phyloP scores from a whole-genome alignment of 2,113 vertebrate genomes.

The Nasalis larvatus region DNA sequence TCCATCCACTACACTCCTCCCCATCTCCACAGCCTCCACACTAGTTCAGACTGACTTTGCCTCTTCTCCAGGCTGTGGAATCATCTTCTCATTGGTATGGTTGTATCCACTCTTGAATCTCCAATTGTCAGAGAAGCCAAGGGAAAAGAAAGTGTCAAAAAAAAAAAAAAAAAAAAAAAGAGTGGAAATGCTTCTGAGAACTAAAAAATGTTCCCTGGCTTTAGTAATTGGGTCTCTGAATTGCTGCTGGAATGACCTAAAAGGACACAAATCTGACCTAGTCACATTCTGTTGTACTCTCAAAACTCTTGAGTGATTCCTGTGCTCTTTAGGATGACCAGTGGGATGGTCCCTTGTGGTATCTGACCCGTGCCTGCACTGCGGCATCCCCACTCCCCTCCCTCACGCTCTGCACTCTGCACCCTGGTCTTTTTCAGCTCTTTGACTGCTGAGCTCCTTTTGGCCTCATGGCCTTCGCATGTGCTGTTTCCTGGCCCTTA shows the following conservation, averaged over 20 bases:
- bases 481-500: neutral
- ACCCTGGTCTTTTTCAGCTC: neutral
- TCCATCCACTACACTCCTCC: too few species aligned
- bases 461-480: neutral
- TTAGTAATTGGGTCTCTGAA: neutral
- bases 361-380: neutral
- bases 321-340: neutral
- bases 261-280: neutral
- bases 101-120: neutral
- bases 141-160: too few species aligned
- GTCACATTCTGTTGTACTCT: neutral
- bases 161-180: too few species aligned
- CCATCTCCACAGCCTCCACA: neutral
- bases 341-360: too few species aligned
- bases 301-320: neutral
- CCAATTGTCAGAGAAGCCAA: neutral
- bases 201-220: too few species aligned
- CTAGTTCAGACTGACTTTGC: neutral
- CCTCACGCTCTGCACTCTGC: fast-evolving
- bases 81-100: neutral
- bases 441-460: neutral
- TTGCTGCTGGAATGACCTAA: neutral
- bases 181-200: too few species aligned
- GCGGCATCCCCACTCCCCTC: fast-evolving
- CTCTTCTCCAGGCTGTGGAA: neutral